These are phyloP conservation scores for Fopius arisanus DNA, from an alignment of 1,140 invertebrate species.

Conservation along the genomic window DNA sequence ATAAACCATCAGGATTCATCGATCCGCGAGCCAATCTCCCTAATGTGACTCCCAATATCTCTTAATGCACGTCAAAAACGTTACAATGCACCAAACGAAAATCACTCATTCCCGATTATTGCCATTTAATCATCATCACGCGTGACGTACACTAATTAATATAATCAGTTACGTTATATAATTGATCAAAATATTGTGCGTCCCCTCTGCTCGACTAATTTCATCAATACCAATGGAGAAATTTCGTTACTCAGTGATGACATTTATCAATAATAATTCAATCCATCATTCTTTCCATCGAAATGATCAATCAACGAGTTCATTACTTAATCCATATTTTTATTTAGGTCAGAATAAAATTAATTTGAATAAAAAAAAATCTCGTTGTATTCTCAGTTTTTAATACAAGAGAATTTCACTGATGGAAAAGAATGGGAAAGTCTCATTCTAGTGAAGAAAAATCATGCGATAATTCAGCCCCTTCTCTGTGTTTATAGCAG, in stretches of 20 bases:
- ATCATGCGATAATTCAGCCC: background rate
- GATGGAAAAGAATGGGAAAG: no score
- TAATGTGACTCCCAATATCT: slow-evolving; percentile 27
- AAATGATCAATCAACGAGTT: no score
- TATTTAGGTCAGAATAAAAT: no score
- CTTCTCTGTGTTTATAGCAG: background rate
- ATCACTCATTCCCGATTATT: slow-evolving; percentile 1
- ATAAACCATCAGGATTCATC: slow-evolving; percentile 16
- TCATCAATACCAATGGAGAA: background rate
- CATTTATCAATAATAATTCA: no score
- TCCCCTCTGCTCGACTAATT: background rate
- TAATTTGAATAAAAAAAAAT: no score
- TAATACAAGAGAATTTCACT: no score
- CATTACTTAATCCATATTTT: no score
- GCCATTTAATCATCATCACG: background rate
- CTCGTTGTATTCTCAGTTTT: no score
- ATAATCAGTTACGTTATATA: background rate
- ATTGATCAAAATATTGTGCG: background rate
- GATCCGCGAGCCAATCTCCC: slow-evolving; percentile 23
- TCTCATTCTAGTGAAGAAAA: background rate
- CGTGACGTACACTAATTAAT: background rate
- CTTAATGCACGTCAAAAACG: slow-evolving; percentile 10
- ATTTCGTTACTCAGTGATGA: background rate
- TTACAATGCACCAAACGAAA: background rate
- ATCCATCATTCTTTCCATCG: no score